Evolutionary conservation across 35 echinoderm and acorn worm species (phyloP), one percentile per base, ranked within the genome.

Genomic region (Patiria miniata): DNA sequence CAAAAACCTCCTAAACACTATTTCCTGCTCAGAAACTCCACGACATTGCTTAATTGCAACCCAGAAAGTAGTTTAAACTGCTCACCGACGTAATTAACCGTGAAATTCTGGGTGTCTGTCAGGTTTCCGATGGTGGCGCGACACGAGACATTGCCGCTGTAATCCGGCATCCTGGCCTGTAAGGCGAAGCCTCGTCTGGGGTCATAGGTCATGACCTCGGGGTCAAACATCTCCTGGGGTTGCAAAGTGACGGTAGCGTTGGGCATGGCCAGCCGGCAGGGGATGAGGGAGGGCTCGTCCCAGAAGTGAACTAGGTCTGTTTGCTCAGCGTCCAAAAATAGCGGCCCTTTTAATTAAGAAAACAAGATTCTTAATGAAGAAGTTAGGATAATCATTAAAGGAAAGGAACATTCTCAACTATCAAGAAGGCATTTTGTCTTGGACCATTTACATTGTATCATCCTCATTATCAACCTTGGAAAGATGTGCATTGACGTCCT

Each of bases 61-160:
- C n/a, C n/a, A n/a, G n/a, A n/a, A n/a, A n/a, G n/a, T n/a, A n/a
- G n/a, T n/a, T 6, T 47, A 4, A 12, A 47, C 12, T 47, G 34
- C 65, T 73, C 34, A 73, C 65, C 65, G 16, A 73, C 29, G 29
- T 32, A 22, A 30, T 73, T 23, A 0, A 34, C 65, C 26, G 0
- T 16, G 65, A 32, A 73, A 16, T 30, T 73, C 29, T 73, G 65
- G 21, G 14, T 14, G 10, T 73, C 65, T 5, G 30, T 73, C 65
- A 18, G 21, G 65, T 73, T 34, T 12, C 29, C 65, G 26, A 73
- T 18, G 7, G 29, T 34, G 34, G 65, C 65, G 1, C 34, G 7
- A 15, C 65, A 73, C 65, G 65, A 73, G 65, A 73, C 34, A 23
- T 73, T 73, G 65, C 65, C 65, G 65, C 29, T 30, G 26, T 32